These are phyloP conservation scores for Platycheirus rosarum DNA, from an alignment of 2,888 invertebrate species.

Conservation along the genomic window DNA sequence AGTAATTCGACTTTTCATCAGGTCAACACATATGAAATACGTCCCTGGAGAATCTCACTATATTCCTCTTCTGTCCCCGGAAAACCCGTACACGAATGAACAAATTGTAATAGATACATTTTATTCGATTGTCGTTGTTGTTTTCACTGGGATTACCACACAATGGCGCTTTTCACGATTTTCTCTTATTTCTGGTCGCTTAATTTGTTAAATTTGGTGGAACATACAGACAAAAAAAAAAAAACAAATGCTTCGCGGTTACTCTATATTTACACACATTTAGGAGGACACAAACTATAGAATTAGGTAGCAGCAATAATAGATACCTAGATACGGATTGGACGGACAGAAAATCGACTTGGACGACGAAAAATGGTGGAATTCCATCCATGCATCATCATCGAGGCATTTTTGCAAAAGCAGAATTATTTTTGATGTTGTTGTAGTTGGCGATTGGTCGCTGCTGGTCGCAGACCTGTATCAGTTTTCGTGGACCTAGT, in stretches of 20 bases:
- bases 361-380: conserved; percentile 33
- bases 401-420: conserved; percentile 42
- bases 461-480: conserved; percentile 74
- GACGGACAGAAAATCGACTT: conserved; percentile 52
- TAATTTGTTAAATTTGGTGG: conserved; percentile 70
- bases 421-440: conserved; percentile 24
- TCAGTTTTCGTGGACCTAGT: conserved; percentile 83
- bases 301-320: conserved; percentile 74
- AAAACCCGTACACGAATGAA: conserved; percentile 48
- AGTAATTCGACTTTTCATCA: too few species aligned
- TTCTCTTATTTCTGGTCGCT: conserved; percentile 44
- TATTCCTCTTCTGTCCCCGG: conserved; percentile 1
- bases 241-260: conserved; percentile 21
- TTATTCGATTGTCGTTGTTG: conserved; percentile 72
- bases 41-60: not conserved
- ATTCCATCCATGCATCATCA: conserved; percentile 73
- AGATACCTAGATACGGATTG: conserved; percentile 70
- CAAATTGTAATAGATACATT: conserved; percentile 75
- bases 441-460: conserved; percentile 64
- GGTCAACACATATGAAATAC: not conserved
- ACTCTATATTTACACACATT: conserved; percentile 50
- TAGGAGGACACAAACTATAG: conserved; percentile 62
- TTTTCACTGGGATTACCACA: conserved; percentile 50
- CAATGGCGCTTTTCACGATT: conserved; percentile 74
- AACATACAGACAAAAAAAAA: conserved; percentile 28